These are phyloP conservation scores for Okapia johnstoni DNA, from an alignment of 2,113 vertebrate genomes.

Conservation along the genomic window DNA sequence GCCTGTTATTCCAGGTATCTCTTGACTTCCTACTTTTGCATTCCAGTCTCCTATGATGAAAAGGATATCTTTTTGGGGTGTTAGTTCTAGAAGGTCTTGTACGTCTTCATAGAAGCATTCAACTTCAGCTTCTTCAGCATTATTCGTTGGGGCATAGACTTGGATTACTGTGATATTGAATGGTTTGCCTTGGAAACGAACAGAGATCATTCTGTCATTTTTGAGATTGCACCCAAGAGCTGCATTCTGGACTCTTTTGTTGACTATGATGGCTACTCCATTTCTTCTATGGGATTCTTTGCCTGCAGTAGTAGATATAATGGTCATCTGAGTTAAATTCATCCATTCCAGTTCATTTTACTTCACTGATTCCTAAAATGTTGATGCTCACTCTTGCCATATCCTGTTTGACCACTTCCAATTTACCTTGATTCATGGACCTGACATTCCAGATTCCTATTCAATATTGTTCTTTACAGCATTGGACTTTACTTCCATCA, in stretches of 20 bases:
- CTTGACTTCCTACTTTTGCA: neutral
- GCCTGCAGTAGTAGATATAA: neutral
- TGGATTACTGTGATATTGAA: neutral
- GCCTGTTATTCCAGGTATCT: neutral
- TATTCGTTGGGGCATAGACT: neutral
- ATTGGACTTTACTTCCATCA: neutral
- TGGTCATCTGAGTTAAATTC: neutral
- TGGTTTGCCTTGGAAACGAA: neutral
- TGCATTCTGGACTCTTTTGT: neutral
- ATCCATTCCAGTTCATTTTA: neutral
- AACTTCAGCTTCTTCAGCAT: neutral
- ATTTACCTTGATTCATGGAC: neutral
- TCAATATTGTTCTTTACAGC: neutral
- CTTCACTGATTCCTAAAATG: neutral
- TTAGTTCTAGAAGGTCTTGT: neutral
- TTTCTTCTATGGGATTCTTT: neutral
- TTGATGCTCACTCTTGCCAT: neutral
- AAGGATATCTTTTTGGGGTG: neutral
- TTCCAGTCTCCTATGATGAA: neutral
- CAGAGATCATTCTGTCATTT: neutral
- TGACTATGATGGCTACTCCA: neutral
- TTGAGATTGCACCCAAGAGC: neutral
- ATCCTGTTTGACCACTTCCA: neutral
- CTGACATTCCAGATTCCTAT: neutral
- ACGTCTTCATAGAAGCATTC: neutral